phyloP scores from a whole-genome alignment of 2,797 vertebrate genomes.

The Apogon talboti region DNA sequence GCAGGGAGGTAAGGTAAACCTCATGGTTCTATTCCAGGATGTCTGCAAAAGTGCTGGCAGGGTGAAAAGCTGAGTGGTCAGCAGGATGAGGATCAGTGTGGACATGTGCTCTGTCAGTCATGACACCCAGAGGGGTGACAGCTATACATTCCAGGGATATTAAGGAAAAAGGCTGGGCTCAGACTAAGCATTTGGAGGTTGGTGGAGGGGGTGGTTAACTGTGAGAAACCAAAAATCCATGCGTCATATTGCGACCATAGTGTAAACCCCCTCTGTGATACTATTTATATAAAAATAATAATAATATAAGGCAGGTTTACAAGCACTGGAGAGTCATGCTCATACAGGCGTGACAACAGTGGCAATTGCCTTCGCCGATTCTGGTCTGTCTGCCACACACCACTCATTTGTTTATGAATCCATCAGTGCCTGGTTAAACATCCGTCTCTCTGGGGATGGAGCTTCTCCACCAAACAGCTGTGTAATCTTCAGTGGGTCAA shows the following conservation, averaged over 20 bases:
- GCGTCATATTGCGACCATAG: background rate
- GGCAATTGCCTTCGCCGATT: constrained; percentile 37
- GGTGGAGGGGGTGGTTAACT: background rate
- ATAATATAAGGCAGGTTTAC: constrained; percentile 31
- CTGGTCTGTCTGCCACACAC: constrained; percentile 48
- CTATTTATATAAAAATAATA: constrained; percentile 32
- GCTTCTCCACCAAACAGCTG: constrained; percentile 56
- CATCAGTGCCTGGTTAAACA: constrained; percentile 63
- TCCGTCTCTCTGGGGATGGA: constrained; percentile 39
- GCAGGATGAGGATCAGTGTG: constrained; percentile 66
- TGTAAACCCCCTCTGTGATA: background rate
- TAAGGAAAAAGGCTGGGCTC: constrained; percentile 9
- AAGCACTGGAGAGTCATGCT: constrained; percentile 25
- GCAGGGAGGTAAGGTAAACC: constrained; percentile 59
- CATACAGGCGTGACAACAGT: constrained; percentile 29
- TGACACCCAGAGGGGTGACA: constrained; percentile 35
- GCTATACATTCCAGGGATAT: constrained; percentile 41
- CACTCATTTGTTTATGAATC: constrained; percentile 70
- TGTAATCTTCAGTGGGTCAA: constrained; percentile 46
- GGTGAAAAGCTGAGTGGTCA: constrained; percentile 67
- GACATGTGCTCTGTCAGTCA: constrained; percentile 78
- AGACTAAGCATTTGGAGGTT: background rate
- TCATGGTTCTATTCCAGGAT: constrained; percentile 62
- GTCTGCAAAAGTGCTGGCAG: constrained; percentile 58
- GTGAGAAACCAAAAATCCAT: background rate